Conservation (phyloP, 2,113 vertebrate species). For the Lethenteron reissneri region DNA sequence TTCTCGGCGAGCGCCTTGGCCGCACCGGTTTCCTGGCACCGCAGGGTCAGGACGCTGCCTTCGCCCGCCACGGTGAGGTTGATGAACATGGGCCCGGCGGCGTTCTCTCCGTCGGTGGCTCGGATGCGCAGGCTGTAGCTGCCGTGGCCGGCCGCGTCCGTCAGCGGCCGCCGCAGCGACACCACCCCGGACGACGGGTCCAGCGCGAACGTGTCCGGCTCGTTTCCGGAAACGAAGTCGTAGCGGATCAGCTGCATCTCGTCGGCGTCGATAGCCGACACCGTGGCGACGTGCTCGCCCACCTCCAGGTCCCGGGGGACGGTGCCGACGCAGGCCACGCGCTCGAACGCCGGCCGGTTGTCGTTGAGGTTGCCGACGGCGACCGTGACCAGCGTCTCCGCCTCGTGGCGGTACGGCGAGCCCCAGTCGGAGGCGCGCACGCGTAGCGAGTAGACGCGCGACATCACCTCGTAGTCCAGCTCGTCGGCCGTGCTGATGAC, state of each 20-base stretch:
- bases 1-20: constrained; percentile 84
- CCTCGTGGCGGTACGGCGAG: constrained; percentile 75
- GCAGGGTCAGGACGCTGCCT: constrained; percentile 20
- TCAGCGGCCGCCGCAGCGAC: constrained; percentile 41
- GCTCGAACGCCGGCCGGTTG: constrained; percentile 82
- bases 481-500: constrained; percentile 54
- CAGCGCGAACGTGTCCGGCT: constrained; percentile 61
- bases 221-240: constrained; percentile 80
- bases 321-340: constrained; percentile 61
- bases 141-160: constrained; percentile 38
- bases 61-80: constrained; percentile 68
- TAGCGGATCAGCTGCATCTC: constrained; percentile 83
- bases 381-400: constrained; percentile 69
- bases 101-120: constrained; percentile 79
- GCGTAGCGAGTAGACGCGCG: constrained; percentile 59
- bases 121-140: constrained; percentile 67
- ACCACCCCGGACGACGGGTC: constrained; percentile 84
- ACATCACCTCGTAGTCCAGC: constrained; percentile 72
- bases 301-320: constrained; percentile 61
- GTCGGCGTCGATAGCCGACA: constrained; percentile 85
- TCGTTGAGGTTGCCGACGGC: constrained; percentile 72
- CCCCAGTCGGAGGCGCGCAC: constrained; percentile 96
- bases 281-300: constrained; percentile 60
- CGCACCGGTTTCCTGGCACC: constrained; percentile 68
- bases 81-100: constrained; percentile 73